Percentiles rank a stretch among this genome's conserved stretches.
Conservation (phyloP, 2,113 vertebrate species). For the Nesoenas mayeri region DNA sequence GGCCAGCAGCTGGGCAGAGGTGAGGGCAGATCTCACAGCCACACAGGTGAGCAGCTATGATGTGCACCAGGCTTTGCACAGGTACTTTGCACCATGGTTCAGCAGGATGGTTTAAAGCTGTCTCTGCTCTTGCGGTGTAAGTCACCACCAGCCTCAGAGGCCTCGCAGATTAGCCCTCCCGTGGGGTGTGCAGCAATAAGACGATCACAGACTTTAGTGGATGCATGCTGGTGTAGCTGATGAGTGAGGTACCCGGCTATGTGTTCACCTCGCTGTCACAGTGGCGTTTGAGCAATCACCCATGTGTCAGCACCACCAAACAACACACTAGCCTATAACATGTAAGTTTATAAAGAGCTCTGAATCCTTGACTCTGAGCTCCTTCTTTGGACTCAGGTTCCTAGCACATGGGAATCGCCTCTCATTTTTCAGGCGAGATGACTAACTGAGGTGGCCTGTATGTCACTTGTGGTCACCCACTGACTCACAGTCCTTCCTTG, state of each 20-base stretch:
- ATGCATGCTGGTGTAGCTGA: not conserved
- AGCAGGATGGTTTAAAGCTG: not conserved
- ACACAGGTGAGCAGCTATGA: not conserved
- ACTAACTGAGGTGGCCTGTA: not conserved
- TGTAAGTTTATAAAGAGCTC: not conserved
- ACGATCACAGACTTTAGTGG: not conserved
- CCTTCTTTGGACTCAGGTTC: not conserved
- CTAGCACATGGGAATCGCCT: not conserved
- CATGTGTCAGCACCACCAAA: not conserved
- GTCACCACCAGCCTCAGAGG: not conserved
- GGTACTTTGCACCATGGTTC: accelerated
- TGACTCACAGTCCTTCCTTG: not conserved
- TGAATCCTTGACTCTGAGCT: not conserved
- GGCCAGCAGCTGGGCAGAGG: not conserved
- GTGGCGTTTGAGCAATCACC: not conserved
- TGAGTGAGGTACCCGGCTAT: not conserved
- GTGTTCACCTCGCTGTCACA: accelerated
- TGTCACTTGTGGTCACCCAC: not conserved
- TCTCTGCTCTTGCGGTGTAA: not conserved
- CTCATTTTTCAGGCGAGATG: not conserved
- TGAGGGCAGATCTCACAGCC: not conserved
- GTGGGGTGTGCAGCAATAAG: accelerated
- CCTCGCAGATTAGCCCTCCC: not conserved
- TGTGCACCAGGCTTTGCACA: not conserved
- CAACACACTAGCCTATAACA: not conserved